Base-by-base conservation (phyloP, 2,888 invertebrate genomes). In the Gymnoscelis rufifasciata region DNA sequence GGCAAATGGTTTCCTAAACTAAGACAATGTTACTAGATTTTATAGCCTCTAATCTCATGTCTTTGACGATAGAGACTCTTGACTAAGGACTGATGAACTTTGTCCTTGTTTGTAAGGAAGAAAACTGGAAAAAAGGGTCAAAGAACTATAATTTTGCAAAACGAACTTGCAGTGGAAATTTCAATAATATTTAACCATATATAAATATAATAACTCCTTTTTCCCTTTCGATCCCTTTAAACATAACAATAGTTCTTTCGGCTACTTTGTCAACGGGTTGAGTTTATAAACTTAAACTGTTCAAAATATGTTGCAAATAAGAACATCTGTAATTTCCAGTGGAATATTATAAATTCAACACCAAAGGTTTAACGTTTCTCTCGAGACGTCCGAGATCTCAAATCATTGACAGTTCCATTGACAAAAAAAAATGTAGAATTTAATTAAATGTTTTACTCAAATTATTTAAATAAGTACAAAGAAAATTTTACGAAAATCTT, bases 1-100 rank as follows among this genome's bases (percentile, higher is more conserved):
- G 83, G 69, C 83, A 82, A 66, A 83, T 87, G 81, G 83, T 86
- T 28, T 84, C 86, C 53, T 88, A 87, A 79, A 59, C 50, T 15
- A 24, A 43, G 14, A 49, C 13, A 43, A 43, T 52, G 47, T 54
- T 54, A 51, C 43, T 52, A 57, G 49, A 47, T 52, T 52, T 47
- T 57, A 49, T 51, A 50, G 33, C 41, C 51, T 41, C 11, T 35
- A 31, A 48, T 54, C 42, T 37, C 31, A 42, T 40, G 47, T 52
- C 51, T 51, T 47, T 50, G 43, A 40, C 28, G 14, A 43, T 50
- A 38, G 43, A 52, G 43, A 45, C 39, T 50, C 40, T 38, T 47
- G 31, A 41, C 37, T 55, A 57, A 40, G 46, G 54, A 48, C 51
- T 67, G 54, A 52, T 56, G 52, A 62, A 59, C 61, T 68, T 51